phyloP scores from a whole-genome alignment of 2,113 vertebrate genomes.

The Tachysurus vachellii region DNA sequence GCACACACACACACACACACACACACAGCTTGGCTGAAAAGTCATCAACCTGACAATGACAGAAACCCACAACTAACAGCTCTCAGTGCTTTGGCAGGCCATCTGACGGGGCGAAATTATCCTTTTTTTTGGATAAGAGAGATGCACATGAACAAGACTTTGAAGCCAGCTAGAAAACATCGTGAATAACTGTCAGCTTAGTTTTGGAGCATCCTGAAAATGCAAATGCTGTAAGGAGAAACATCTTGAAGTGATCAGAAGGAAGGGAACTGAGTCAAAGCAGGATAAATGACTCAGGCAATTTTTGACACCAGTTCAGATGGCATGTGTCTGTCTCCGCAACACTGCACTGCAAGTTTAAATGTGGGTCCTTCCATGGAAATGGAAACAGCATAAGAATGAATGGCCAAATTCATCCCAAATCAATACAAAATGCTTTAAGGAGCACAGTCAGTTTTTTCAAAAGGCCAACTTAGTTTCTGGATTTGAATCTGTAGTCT shows the following conservation, averaged over 20 bases:
- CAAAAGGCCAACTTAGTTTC: neutral
- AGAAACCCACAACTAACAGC: slow-evolving; percentile 56
- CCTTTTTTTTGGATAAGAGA: slow-evolving; percentile 52
- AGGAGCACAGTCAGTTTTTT: neutral
- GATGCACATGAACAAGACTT: slow-evolving; percentile 56
- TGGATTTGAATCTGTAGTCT: neutral
- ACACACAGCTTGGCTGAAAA: neutral
- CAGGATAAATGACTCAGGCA: slow-evolving; percentile 61
- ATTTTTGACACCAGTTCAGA: slow-evolving; percentile 55
- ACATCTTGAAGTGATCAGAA: slow-evolving; percentile 73
- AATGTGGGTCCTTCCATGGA: neutral
- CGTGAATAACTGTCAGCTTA: slow-evolving; percentile 65
- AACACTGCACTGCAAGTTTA: slow-evolving; percentile 28
- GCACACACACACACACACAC: neutral
- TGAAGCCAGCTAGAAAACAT: slow-evolving; percentile 65
- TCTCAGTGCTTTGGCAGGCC: slow-evolving; percentile 59
- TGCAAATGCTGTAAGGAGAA: slow-evolving; percentile 51
- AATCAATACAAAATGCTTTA: neutral
- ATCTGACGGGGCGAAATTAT: slow-evolving; percentile 59
- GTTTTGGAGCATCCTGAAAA: slow-evolving; percentile 56
- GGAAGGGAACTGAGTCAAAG: slow-evolving; percentile 64
- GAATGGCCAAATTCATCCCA: neutral
- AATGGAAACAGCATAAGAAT: neutral
- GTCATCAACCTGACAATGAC: slow-evolving; percentile 57
- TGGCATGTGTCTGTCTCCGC: slow-evolving; percentile 53